Conservation (phyloP, 2,797 vertebrate genomes). For the Argentina silus region DNA sequence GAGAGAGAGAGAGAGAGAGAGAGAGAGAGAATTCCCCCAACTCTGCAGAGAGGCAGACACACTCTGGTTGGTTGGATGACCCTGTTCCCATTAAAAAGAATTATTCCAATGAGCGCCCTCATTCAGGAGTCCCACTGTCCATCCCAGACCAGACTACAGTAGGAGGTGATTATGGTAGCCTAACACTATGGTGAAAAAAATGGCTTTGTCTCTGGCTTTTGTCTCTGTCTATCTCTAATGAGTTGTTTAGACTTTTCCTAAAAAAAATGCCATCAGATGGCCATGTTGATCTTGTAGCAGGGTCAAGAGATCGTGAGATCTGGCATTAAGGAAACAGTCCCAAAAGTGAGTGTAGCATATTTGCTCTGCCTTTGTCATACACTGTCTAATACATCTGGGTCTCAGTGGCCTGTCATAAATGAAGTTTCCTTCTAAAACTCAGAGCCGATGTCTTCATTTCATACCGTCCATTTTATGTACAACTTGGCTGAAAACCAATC, state of each 20-base stretch:
- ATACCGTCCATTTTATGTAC: constrained; percentile 2
- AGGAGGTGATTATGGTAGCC: constrained; percentile 21
- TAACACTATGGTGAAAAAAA: background rate
- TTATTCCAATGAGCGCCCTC: constrained; percentile 2
- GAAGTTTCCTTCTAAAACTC: constrained; percentile 33
- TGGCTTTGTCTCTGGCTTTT: background rate
- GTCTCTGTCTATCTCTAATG: constrained; percentile 28
- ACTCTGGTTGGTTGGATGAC: background rate
- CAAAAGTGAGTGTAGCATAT: constrained; percentile 43
- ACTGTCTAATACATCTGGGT: background rate
- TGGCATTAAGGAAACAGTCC: constrained; percentile 53
- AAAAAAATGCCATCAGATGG: constrained; percentile 31
- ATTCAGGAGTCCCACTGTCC: constrained; percentile 6
- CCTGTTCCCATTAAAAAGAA: background rate
- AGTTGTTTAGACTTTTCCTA: constrained; percentile 23
- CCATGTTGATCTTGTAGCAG: constrained; percentile 23
- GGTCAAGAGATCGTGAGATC: constrained; percentile 59
- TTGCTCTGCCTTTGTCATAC: background rate
- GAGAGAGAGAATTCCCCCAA: background rate
- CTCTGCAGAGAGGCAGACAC: background rate
- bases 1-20: too few relatives aligned
- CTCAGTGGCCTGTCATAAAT: background rate
- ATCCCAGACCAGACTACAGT: constrained; percentile 12
- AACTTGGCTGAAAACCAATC: constrained; percentile 42
- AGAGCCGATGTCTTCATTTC: constrained; percentile 21